Percentiles rank a stretch among this genome's conserved stretches.
Evolutionary conservation across 1,140 invertebrate species (phyloP).

Genomic region (Coelopa frigida): DNA sequence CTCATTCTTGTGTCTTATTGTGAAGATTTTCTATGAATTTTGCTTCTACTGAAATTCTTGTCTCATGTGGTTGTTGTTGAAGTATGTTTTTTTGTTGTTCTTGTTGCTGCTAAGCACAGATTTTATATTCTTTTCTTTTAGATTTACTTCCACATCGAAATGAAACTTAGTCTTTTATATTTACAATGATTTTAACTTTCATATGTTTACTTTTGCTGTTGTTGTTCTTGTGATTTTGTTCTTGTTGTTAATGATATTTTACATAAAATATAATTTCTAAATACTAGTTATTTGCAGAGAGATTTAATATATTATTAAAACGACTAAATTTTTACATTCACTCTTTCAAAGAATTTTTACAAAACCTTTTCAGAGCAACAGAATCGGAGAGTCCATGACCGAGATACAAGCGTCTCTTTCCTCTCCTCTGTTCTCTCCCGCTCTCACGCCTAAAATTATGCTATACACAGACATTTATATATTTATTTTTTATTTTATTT

Average conservation of each 20-base stretch:
- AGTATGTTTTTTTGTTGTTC: slow-evolving; percentile 5
- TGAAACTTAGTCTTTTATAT: slow-evolving; percentile 5
- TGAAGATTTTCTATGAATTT: not conserved
- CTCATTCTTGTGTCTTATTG: not conserved
- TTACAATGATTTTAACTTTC: slow-evolving; percentile 12
- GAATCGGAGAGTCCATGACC: too few relatives aligned
- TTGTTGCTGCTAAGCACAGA: not conserved
- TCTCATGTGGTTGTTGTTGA: not conserved
- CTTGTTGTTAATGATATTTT: slow-evolving; percentile 9
- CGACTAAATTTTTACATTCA: not conserved
- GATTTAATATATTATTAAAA: slow-evolving; percentile 5
- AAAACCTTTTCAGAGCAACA: too few relatives aligned
- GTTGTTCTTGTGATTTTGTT: slow-evolving; percentile 8
- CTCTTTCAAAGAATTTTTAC: slow-evolving; percentile 1
- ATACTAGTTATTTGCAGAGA: not conserved
- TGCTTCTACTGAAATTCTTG: not conserved
- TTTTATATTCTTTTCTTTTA: not conserved
- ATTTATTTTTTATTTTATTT: slow-evolving; percentile 1
- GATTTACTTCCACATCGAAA: slow-evolving; percentile 3
- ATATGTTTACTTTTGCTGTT: slow-evolving; percentile 7
- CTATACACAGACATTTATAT: not conserved
- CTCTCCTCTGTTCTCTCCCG: slow-evolving; percentile 6
- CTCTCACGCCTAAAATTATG: slow-evolving; percentile 1
- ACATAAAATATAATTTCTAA: slow-evolving; percentile 8
- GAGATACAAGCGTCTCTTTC: too few relatives aligned